Evolutionary conservation across 2,888 invertebrate species (phyloP).

Genomic region (Conistra vaccinii): DNA sequence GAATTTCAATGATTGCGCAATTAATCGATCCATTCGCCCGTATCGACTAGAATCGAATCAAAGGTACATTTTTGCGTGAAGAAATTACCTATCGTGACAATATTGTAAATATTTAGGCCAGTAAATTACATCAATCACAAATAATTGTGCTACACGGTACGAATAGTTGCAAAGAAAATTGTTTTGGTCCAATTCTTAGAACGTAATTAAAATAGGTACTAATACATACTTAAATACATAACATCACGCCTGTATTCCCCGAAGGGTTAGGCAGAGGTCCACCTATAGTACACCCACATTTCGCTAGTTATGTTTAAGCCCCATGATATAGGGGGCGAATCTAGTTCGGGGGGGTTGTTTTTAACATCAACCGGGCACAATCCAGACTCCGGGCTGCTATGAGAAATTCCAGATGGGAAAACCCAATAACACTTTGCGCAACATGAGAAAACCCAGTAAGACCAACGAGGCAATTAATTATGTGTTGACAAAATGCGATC

Average conservation of each 20-base stretch:
- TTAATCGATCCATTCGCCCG: conserved; percentile 60
- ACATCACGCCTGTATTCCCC: neutral
- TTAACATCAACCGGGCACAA: neutral
- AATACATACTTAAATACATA: neutral
- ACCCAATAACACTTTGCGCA: neutral
- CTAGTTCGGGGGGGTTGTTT: too few relatives aligned
- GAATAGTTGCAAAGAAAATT: conserved; percentile 36
- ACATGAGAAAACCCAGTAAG: neutral
- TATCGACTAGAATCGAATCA: conserved; percentile 63
- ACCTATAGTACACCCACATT: neutral
- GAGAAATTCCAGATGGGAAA: neutral
- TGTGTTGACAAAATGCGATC: neutral
- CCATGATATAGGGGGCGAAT: neutral
- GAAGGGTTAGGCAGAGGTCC: neutral
- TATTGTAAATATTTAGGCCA: conserved; percentile 66
- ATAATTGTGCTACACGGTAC: conserved; percentile 52
- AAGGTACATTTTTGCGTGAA: conserved; percentile 65
- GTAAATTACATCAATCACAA: conserved; percentile 67
- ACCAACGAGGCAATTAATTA: neutral
- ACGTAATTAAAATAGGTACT: neutral
- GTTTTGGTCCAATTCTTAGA: conserved; percentile 20
- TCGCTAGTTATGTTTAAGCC: neutral
- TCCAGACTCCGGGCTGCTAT: neutral
- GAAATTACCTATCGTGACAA: conserved; percentile 66
- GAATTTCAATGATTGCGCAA: conserved; percentile 53